Evolutionary conservation across 2,113 vertebrate species (phyloP), one percentile per base, ranked within the genome.

Genomic region (Rhinichthys klamathensis): DNA sequence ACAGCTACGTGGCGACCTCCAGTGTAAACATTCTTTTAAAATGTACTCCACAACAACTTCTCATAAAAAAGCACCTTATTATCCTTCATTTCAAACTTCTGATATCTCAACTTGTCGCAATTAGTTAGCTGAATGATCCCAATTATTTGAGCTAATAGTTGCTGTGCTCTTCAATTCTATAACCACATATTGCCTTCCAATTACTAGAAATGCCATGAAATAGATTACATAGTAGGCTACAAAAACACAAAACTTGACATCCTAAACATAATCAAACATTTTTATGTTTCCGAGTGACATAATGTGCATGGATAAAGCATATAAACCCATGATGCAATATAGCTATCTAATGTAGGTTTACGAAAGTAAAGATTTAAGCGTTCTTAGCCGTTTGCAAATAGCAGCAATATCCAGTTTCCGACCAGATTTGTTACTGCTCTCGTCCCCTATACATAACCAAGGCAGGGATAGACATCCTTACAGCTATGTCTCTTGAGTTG

Each of bases 401-500:
- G 6, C 23, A 25, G 70, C 38, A 49, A 23, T 41, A 1, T 74
- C 7, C 2, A 12, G 10, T 44, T 44, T 73, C 11, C 5, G 21
- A 38, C 23, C 70, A 15, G 41, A 46, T 41, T 70, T 4, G 10
- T 8, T 35, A 38, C 32, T 41, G 11, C 10, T 25, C 70, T 73
- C 41, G 7, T n/a, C 41, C 41, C 11, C 0, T 46, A 25, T 25
- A 46, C 70, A 46, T 30, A 30, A 30, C 30, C 30, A 30, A 30
- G 30, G 30, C 30, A 30, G 30, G 30, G 30, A 30, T 30, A 30
- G 30, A 30, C 30, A 30, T 30, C 30, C 30, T 30, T 30, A 30
- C 30, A 30, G 30, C 30, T 30, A 30, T 30, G 30, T 92, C 87
- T 90, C 84, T 41, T 90, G 87, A 90, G 87, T 91, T 91, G 89